Percentiles rank a stretch among this genome's conserved stretches.
These are phyloP conservation scores for Sinohyriopsis cumingii DNA, from an alignment of 2,888 invertebrate species.

Conservation along the genomic window DNA sequence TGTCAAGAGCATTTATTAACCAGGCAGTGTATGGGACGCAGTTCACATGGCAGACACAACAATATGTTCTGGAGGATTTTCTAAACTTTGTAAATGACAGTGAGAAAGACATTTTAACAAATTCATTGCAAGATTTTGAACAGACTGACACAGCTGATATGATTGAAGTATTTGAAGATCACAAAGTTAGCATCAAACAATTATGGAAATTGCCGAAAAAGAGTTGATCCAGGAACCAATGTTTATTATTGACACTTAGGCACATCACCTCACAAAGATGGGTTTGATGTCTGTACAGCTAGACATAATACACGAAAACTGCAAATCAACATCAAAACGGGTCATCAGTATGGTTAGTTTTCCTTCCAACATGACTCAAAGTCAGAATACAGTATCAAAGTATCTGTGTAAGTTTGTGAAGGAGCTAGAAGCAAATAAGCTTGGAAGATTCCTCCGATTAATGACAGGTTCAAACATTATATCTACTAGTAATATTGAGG, in stretches of 20 bases:
- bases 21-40: no score
- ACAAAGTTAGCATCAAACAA: not conserved
- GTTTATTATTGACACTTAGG: constrained; percentile 1
- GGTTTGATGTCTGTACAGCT: not conserved
- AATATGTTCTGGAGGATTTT: no score
- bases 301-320: not conserved
- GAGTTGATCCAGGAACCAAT: constrained; percentile 2
- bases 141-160: not conserved
- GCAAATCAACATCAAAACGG: not conserved
- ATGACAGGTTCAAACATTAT: not conserved
- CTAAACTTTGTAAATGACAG: no score
- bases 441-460: not conserved
- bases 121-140: no score
- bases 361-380: not conserved
- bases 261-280: not conserved
- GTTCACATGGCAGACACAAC: no score
- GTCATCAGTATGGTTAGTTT: not conserved
- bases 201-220: not conserved
- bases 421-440: not conserved
- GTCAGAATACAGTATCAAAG: not conserved
- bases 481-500: not conserved
- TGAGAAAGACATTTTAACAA: no score
- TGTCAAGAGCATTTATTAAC: no score
- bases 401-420: not conserved
- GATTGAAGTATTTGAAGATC: not conserved